Evolutionary conservation across 2,113 vertebrate genomes (phyloP), one percentile per base, ranked within the genome.

Genomic region (Sebastes fasciatus): DNA sequence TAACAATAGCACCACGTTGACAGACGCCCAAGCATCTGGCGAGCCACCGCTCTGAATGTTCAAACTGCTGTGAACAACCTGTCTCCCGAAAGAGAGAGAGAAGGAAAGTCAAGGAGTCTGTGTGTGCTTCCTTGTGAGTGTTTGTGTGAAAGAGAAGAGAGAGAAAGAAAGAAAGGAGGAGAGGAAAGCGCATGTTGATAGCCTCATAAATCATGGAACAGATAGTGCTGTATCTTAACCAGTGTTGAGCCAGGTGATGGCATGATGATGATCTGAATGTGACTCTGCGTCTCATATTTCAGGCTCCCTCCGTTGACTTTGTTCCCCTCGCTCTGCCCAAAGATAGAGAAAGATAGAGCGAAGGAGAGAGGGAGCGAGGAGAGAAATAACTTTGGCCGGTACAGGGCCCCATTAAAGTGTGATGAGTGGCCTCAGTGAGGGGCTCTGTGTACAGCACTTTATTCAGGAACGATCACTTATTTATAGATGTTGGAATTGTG

Each of bases 401-500:
- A 77, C 87, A 86, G 84, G 46, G 69, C 63, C 42, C 92, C 85
- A 95, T 95, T 93, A 95, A 95, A 94, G 89, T 91, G 90, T 94
- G 92, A 95, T 95, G 94, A 94, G 92, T 79, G 89, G 81, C 90
- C 88, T 92, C 86, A 76, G 90, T 81, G 81, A 90, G 88, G 89
- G 82, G 88, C 87, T 88, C 81, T 79, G 85, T 92, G 93, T 95
- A 94, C 94, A 89, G 90, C 95, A 95, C 94, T 96, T 95, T 95
- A 95, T 94, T 94, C 93, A 92, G 90, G 85, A 93, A 90, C 58
- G 16, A 92, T 96, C 87, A 94, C 92, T 96, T 96, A 96, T 96
- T 96, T 94, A 95, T 94, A 90, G 90, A 87, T 92, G 94, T 94
- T 92, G 92, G 94, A 94, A 92, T 94, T 93, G 86, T 95, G 95